These are phyloP conservation scores for Corythucha ciliata DNA, from an alignment of 2,888 invertebrate species.

Conservation along the genomic window DNA sequence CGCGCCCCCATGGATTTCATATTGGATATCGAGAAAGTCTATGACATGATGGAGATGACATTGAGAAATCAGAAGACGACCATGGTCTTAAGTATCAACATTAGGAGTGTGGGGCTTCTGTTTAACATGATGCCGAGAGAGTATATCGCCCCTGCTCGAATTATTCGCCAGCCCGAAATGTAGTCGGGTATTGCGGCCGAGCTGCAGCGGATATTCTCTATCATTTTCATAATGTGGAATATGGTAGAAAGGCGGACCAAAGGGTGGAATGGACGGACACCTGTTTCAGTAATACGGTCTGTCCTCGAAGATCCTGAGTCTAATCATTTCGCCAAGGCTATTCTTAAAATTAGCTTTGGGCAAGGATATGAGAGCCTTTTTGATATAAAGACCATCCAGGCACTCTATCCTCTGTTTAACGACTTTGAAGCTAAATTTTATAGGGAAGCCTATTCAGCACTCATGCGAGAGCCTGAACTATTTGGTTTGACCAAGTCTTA, in stretches of 20 bases:
- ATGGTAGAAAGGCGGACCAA: no score
- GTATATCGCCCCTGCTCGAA: not conserved
- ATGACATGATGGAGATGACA: not conserved
- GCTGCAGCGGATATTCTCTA: not conserved
- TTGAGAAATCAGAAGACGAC: not conserved
- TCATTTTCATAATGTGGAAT: not conserved
- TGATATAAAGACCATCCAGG: not conserved
- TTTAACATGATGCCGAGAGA: not conserved
- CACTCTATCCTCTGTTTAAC: not conserved
- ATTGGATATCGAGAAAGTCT: not conserved
- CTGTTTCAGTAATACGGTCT: not conserved
- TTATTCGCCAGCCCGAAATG: not conserved
- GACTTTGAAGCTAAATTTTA: not conserved
- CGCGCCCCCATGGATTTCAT: not conserved
- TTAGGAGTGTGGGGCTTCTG: not conserved
- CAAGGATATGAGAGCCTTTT: not conserved
- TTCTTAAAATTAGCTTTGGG: not conserved
- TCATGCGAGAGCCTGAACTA: not conserved
- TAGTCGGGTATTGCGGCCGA: not conserved
- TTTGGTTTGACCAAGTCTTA: not conserved
- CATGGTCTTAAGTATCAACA: not conserved
- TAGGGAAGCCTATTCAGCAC: not conserved
- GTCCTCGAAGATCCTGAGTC: not conserved
- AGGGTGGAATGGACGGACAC: no score
- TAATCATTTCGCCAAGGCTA: slow-evolving; percentile 1